phyloP scores from a whole-genome alignment of 2,113 vertebrate species.

The Dipodomys stephensi region DNA sequence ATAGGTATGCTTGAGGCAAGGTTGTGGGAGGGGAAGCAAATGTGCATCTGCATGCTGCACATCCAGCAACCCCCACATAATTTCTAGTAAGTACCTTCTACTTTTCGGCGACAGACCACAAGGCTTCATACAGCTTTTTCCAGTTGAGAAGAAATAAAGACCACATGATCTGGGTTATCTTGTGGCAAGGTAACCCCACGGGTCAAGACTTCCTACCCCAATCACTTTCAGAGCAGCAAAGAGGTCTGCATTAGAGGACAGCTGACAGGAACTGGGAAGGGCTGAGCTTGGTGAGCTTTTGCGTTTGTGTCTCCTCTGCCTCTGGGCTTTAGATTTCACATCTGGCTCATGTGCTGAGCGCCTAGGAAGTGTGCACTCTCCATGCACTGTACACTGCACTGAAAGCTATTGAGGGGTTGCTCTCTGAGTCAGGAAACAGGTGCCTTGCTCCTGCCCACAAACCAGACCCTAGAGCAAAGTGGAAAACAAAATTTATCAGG shows the following conservation, averaged over 20 bases:
- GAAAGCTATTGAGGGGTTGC: background rate
- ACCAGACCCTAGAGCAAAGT: background rate
- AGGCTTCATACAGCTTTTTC: background rate
- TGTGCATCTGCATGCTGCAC: too few relatives aligned
- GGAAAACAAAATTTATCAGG: background rate
- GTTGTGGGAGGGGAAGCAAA: background rate
- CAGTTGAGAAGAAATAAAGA: background rate
- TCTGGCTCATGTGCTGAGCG: background rate
- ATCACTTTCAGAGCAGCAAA: background rate
- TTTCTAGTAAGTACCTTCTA: too few relatives aligned
- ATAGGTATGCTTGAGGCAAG: background rate
- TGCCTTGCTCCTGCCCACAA: background rate
- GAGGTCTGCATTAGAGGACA: background rate
- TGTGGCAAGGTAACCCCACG: background rate
- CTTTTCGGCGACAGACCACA: background rate
- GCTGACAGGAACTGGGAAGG: background rate
- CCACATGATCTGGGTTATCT: too few relatives aligned
- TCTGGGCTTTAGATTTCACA: background rate
- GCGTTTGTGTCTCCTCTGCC: too few relatives aligned
- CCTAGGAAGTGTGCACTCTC: background rate
- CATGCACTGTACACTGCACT: too few relatives aligned
- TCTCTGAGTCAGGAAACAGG: background rate
- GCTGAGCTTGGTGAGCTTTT: background rate
- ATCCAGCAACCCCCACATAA: background rate
- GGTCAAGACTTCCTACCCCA: background rate